These are phyloP conservation scores for fruit fly (Drosophila melanogaster) DNA, from an alignment of 1,140 invertebrate genomes.

Conservation along the genomic window DNA sequence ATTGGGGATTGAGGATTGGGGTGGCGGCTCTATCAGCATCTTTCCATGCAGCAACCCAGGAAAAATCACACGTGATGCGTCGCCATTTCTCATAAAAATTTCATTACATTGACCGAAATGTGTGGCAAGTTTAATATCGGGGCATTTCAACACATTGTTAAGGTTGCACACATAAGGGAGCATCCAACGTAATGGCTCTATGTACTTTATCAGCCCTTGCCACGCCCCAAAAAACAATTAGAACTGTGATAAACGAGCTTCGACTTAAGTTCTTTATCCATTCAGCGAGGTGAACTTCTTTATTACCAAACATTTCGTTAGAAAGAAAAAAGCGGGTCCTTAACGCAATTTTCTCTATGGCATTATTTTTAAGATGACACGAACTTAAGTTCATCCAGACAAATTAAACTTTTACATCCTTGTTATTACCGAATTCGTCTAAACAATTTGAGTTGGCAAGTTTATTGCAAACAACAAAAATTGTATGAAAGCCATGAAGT, in stretches of 20 bases:
- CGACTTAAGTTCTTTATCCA: not conserved
- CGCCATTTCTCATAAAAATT: slow-evolving; percentile 68
- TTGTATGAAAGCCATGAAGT: not conserved
- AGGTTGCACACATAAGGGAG: not conserved
- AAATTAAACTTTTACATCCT: not conserved
- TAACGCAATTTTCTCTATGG: not conserved
- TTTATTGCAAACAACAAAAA: not conserved
- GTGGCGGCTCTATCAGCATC: slow-evolving; percentile 37
- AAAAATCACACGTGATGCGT: slow-evolving; percentile 61
- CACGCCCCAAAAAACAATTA: slow-evolving; percentile 6
- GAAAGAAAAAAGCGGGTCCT: not conserved
- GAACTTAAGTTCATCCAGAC: not conserved
- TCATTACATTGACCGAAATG: slow-evolving; percentile 46
- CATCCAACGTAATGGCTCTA: not conserved
- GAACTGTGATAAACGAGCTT: not conserved
- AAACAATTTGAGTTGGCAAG: not conserved
- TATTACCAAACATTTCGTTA: slow-evolving; percentile 3
- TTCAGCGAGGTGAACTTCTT: not conserved
- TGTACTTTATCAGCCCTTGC: not conserved
- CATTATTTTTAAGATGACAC: not conserved
- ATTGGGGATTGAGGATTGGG: not conserved
- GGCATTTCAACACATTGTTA: slow-evolving; percentile 15
- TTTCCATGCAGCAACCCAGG: slow-evolving; percentile 31
- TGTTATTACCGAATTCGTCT: slow-evolving; percentile 3
- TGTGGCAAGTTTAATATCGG: slow-evolving; percentile 31